phyloP scores from a whole-genome alignment of 2,888 invertebrate species.

The Nudaria mundana region DNA sequence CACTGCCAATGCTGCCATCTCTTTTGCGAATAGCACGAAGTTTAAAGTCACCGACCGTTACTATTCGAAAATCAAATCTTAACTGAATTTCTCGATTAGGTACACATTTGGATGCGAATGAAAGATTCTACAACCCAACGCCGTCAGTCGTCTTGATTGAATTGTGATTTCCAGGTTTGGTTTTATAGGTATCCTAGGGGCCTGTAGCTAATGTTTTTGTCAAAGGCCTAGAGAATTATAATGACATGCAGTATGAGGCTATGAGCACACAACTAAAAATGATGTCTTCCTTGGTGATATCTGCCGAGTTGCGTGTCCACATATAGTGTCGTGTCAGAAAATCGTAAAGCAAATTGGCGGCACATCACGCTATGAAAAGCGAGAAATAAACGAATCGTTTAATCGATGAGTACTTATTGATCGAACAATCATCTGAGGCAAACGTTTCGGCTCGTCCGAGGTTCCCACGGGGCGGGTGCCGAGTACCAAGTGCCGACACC shows the following conservation, averaged over 20 bases:
- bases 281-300: constrained; percentile 20
- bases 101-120: background rate
- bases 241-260: too few relatives aligned
- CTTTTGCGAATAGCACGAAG: background rate
- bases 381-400: constrained; percentile 45
- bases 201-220: too few relatives aligned
- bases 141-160: too few relatives aligned
- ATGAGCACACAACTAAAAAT: too few relatives aligned
- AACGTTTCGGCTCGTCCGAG: constrained; percentile 52
- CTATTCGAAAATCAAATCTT: constrained; percentile 1
- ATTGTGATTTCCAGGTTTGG: too few relatives aligned
- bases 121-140: too few relatives aligned
- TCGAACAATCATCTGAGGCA: constrained; percentile 63
- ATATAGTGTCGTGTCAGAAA: constrained; percentile 40
- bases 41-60: constrained; percentile 4
- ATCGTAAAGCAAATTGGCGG: constrained; percentile 51
- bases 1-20: constrained; percentile 13
- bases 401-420: constrained; percentile 43
- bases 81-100: background rate
- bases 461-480: constrained; percentile 76
- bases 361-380: constrained; percentile 49
- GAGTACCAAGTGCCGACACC: constrained; percentile 71
- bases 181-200: too few relatives aligned
- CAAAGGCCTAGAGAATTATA: background rate
- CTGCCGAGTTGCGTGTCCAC: constrained; percentile 35